phyloP scores from a whole-genome alignment of 2,797 vertebrate species.

The Hirundo rustica region DNA sequence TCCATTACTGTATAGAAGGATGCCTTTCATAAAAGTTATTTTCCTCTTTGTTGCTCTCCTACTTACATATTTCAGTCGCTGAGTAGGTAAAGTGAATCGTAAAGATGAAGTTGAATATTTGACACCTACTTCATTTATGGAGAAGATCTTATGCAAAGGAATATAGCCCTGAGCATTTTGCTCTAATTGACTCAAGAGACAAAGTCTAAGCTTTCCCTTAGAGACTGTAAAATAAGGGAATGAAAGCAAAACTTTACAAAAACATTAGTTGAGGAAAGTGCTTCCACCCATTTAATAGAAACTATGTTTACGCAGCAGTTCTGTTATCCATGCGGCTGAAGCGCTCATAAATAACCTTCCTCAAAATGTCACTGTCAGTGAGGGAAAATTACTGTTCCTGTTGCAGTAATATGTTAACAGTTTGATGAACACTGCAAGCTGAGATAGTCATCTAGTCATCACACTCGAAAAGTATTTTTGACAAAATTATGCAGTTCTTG shows the following conservation, averaged over 20 bases:
- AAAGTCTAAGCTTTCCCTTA: background rate
- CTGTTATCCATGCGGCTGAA: background rate
- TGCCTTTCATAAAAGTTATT: constrained; percentile 54
- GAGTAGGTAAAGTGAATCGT: background rate
- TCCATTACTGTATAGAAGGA: constrained; percentile 6
- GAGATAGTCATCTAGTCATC: background rate
- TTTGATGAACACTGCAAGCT: background rate
- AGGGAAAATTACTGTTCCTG: background rate
- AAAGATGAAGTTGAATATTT: constrained; percentile 5
- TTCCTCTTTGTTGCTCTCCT: constrained; percentile 54
- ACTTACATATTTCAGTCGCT: constrained; percentile 19
- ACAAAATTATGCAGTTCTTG: background rate
- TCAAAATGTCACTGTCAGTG: background rate
- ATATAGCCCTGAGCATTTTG: background rate
- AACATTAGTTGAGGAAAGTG: background rate
- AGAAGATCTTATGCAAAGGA: background rate
- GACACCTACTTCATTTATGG: background rate
- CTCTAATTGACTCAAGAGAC: background rate
- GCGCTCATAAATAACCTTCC: background rate
- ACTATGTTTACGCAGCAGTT: background rate
- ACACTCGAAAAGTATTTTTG: background rate
- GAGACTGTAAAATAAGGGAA: background rate
- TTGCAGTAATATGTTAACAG: background rate
- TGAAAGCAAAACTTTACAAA: background rate
- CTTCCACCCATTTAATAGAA: background rate